These are phyloP conservation scores for Dendrocincla fuliginosa DNA, from an alignment of 2,797 vertebrate genomes.

Conservation along the genomic window DNA sequence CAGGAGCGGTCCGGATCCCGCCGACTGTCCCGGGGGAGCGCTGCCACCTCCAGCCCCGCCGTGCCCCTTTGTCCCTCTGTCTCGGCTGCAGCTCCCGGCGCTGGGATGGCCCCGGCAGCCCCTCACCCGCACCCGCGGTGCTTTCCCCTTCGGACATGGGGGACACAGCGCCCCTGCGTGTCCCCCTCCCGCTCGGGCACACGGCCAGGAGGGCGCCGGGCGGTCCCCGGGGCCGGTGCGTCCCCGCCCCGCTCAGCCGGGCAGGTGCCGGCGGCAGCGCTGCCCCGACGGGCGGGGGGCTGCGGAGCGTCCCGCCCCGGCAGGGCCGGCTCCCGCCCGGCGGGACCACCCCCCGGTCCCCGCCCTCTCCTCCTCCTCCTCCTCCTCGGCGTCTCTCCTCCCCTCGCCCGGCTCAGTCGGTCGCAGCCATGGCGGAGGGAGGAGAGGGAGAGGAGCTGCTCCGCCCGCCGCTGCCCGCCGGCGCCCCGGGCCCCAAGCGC, in stretches of 20 bases:
- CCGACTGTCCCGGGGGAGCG: neutral
- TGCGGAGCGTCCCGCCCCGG: neutral
- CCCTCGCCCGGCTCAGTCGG: constrained; percentile 42
- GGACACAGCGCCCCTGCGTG: neutral
- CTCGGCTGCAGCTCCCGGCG: neutral
- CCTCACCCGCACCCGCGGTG: neutral
- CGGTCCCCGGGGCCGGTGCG: accelerated
- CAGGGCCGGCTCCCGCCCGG: neutral
- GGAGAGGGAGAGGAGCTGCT: constrained; percentile 85
- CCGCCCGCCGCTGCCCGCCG: constrained; percentile 81
- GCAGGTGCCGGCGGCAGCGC: neutral
- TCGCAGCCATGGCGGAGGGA: constrained; percentile 93
- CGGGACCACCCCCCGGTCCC: constrained; percentile 39
- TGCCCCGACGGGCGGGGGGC: neutral
- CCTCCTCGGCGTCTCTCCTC: constrained; percentile 74
- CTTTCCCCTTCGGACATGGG: neutral
- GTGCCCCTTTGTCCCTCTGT: neutral
- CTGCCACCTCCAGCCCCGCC: neutral
- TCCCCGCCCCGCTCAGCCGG: too few relatives aligned
- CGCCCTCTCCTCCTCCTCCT: constrained; percentile 76
- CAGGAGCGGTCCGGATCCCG: neutral
- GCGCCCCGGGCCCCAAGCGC: constrained; percentile 83
- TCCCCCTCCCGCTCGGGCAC: neutral
- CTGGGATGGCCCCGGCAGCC: neutral
- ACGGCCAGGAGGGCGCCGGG: neutral